These are phyloP conservation scores for Pecten maximus DNA, from an alignment of 2,888 invertebrate species.

Conservation along the genomic window DNA sequence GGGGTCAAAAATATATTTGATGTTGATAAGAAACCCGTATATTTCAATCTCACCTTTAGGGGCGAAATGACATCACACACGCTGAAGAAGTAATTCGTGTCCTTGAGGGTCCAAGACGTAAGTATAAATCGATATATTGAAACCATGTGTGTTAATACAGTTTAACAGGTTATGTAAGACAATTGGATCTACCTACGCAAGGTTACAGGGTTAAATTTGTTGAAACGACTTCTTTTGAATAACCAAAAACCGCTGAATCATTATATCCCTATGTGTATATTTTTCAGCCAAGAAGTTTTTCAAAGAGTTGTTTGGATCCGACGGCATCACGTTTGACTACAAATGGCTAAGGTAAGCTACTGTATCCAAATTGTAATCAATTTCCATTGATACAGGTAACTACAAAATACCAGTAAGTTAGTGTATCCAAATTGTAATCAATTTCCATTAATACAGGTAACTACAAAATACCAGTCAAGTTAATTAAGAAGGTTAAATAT, in stretches of 20 bases:
- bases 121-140: constrained; percentile 56
- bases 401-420: no score
- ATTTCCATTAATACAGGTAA: no score
- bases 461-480: no score
- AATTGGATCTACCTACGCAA: no score
- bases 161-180: no score
- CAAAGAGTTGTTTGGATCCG: constrained; percentile 65
- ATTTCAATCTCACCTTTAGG: constrained; percentile 57
- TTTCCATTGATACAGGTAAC: no score
- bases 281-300: constrained; percentile 66
- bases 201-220: not conserved
- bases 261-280: not conserved
- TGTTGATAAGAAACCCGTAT: no score
- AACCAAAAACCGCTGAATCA: no score
- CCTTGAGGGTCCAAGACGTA: constrained; percentile 75
- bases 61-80: constrained; percentile 72
- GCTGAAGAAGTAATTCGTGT: constrained; percentile 64
- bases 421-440: no score
- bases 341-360: constrained; percentile 75
- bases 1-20: no score
- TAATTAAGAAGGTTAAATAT: no score
- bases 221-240: not conserved
- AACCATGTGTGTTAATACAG: no score
- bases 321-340: constrained; percentile 73
- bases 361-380: not conserved